Evolutionary conservation across 2,888 invertebrate genomes (phyloP).

Genomic region (Litoditis marina): DNA sequence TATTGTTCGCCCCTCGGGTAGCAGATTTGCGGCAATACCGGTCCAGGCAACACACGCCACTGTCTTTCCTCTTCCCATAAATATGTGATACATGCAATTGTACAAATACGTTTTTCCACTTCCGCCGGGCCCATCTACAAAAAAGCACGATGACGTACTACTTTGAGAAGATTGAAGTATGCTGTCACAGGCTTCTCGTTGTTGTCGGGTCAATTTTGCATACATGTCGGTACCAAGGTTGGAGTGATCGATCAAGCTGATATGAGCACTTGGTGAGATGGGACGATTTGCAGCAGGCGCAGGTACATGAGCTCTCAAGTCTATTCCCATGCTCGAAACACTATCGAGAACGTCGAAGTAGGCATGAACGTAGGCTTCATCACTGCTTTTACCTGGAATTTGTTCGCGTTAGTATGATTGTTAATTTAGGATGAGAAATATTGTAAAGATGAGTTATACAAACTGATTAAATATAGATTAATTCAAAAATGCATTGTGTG

Average conservation of each 20-base stretch:
- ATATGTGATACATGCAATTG: conserved; percentile 10
- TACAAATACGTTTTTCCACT: conserved; percentile 22
- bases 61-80: conserved; percentile 1
- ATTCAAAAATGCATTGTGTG: too few relatives aligned
- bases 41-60: conserved; percentile 21
- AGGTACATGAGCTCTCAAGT: background rate
- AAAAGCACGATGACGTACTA: too few relatives aligned
- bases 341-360: conserved; percentile 14
- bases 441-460: too few relatives aligned
- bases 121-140: conserved; percentile 22
- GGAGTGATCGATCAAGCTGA: background rate
- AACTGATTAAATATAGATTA: too few relatives aligned
- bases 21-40: conserved; percentile 24
- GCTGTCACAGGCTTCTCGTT: background rate
- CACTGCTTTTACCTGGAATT: background rate
- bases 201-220: background rate
- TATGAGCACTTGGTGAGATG: too few relatives aligned
- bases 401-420: too few relatives aligned
- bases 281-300: too few relatives aligned
- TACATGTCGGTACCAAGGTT: conserved; percentile 1
- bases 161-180: too few relatives aligned
- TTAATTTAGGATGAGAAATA: too few relatives aligned
- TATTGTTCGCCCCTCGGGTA: conserved; percentile 23
- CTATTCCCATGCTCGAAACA: background rate
- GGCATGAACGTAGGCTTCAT: conserved; percentile 8